Evolutionary conservation across 2,113 vertebrate species (phyloP).

Genomic region (Mirounga angustirostris): DNA sequence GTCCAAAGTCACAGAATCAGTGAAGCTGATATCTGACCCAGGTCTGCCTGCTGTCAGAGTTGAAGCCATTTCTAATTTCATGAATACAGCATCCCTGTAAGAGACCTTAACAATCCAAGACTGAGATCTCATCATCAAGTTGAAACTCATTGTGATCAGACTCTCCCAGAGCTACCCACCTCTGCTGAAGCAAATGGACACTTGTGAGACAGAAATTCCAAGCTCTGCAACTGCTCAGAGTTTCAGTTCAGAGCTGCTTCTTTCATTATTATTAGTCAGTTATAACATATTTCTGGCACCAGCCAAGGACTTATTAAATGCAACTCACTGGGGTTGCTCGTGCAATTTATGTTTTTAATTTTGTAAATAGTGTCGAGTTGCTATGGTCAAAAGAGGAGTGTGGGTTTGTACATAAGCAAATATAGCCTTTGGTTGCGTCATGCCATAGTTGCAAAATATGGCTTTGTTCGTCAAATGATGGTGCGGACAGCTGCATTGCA

Average conservation of each 20-base stretch:
- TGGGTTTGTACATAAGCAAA: conserved; percentile 36
- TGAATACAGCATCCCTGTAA: fast-evolving
- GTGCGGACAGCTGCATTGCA: conserved; percentile 52
- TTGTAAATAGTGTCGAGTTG: conserved; percentile 66
- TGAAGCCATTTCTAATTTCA: not conserved
- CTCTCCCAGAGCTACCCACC: not conserved
- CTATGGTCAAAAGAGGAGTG: conserved; percentile 31
- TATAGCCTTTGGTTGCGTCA: conserved; percentile 50
- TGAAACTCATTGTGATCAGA: not conserved
- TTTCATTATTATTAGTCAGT: not conserved
- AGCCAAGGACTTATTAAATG: not conserved
- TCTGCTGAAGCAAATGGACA: not conserved
- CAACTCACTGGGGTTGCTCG: conserved; percentile 16
- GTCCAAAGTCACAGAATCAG: not conserved
- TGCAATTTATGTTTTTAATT: conserved; percentile 80
- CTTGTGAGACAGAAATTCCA: not conserved
- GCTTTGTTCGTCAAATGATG: conserved; percentile 29
- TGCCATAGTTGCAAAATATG: not conserved
- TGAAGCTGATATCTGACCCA: not conserved
- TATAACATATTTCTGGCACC: not conserved
- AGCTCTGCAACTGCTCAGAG: not conserved
- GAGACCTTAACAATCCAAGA: not conserved
- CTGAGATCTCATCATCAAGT: not conserved
- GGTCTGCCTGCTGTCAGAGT: not conserved
- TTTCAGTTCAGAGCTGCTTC: not conserved